Evolutionary conservation across 2,113 vertebrate species (phyloP), one percentile per base, ranked within the genome.

Genomic region (Dromas ardeola): DNA sequence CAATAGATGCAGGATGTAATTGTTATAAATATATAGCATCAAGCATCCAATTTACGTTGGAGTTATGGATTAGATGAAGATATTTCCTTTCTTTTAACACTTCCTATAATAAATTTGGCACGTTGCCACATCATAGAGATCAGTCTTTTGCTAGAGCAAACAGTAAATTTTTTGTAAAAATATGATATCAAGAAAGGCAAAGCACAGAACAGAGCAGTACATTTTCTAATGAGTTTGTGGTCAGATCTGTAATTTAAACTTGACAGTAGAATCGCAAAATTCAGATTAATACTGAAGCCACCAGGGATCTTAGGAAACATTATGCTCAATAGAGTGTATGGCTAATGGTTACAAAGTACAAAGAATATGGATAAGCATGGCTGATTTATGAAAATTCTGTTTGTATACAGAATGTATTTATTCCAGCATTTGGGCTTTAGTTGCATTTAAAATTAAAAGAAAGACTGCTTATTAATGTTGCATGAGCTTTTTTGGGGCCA

Each of bases 351-450:
- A 70, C 70, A 62, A 78, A 63, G 74, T 86, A 94, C 93, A 88
- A 84, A 76, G 66, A 42, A 81, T 45, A 69, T 59, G 81, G 77
- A 88, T 90, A 90, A 88, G 71, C 86, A 91, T 79, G 82, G 65
- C 42, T 96, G 85, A 95, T 94, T 93, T 93, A 90, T 95, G 71
- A 95, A 97, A 96, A 81, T 95, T 94, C 93, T 80, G 71, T 84
- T 67, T 89, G 58, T 91, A 69, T 65, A 91, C 49, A 1, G n/a
- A 95, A 94, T 84, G 72, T 76, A 79, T 93, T 93, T 91, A 90
- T 80, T 95, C 73, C 89, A 72, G 80, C 50, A 34, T 83, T 95
- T 95, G 66, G 65, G 67, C 93, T 97, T 96, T 88, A 45, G 63
- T 86, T 94, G 70, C 81, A 53, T 83, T 89, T 91, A 92, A 91